Evolutionary conservation across 2,113 vertebrate genomes (phyloP).

Genomic region (Mionectes macconnelli): DNA sequence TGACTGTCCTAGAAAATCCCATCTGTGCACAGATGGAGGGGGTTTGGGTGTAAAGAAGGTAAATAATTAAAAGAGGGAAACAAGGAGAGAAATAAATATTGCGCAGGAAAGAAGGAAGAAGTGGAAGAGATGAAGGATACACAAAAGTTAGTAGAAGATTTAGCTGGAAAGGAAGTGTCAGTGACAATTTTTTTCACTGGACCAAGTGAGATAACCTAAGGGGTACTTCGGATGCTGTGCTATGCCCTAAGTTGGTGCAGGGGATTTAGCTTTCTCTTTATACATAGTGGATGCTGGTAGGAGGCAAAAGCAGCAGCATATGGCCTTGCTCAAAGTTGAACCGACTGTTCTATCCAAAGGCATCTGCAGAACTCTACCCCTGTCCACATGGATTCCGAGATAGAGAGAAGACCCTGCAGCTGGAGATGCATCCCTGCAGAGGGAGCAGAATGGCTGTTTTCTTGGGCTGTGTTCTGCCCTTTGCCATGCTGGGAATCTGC

Average conservation of each 20-base stretch:
- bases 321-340: not conserved
- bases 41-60: not conserved
- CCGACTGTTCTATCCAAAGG: not conserved
- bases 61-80: not conserved
- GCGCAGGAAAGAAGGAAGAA: not conserved
- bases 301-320: not conserved
- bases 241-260: not conserved
- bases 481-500: not conserved
- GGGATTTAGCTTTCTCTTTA: not conserved
- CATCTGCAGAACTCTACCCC: not conserved
- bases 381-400: not conserved
- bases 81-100: not conserved
- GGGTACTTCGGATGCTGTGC: not conserved
- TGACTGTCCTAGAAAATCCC: constrained; percentile 36
- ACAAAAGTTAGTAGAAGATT: not conserved
- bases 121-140: not conserved
- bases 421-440: not conserved
- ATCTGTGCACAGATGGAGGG: not conserved
- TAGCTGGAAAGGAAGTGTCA: not conserved
- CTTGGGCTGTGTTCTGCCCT: not conserved
- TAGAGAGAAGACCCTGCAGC: not conserved
- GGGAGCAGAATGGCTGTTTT: not conserved
- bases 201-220: not conserved
- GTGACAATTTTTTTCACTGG: not conserved
- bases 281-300: not conserved